These are phyloP conservation scores for Remorina albescens DNA, from an alignment of 2,797 vertebrate genomes.

Conservation along the genomic window DNA sequence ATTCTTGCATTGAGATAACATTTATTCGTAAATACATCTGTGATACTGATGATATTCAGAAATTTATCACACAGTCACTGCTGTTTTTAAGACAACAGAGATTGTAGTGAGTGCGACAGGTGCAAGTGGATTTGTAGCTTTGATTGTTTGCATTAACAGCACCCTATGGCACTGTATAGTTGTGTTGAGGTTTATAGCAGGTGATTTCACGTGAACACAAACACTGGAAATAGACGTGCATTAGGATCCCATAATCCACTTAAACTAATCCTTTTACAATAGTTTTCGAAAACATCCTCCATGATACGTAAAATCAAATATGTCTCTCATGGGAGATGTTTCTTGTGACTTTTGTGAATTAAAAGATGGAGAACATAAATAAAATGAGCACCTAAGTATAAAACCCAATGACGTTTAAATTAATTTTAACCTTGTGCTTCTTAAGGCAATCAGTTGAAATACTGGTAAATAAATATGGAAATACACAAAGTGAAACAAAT, in stretches of 20 bases:
- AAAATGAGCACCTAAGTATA: not conserved
- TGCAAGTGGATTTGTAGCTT: too few species aligned
- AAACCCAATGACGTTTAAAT: not conserved
- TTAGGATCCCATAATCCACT: conserved; percentile 65
- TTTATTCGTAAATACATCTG: not conserved
- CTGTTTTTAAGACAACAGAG: too few species aligned
- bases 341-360: not conserved
- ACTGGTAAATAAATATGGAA: not conserved
- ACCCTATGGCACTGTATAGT: not conserved
- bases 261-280: conserved; percentile 73
- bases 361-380: not conserved
- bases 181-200: conserved; percentile 6
- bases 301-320: conserved; percentile 29
- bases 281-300: conserved; percentile 38
- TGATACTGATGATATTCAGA: not conserved
- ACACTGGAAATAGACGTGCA: conserved; percentile 48
- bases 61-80: not conserved
- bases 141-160: not conserved
- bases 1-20: not conserved
- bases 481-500: not conserved
- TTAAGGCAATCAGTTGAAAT: not conserved
- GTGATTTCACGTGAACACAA: conserved; percentile 46
- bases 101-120: not conserved
- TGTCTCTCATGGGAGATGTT: not conserved
- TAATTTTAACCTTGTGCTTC: not conserved